Percentiles rank a stretch among this genome's conserved stretches.
These are phyloP conservation scores for Urocitellus parryii DNA, from an alignment of 2,113 vertebrate genomes.

Conservation along the genomic window DNA sequence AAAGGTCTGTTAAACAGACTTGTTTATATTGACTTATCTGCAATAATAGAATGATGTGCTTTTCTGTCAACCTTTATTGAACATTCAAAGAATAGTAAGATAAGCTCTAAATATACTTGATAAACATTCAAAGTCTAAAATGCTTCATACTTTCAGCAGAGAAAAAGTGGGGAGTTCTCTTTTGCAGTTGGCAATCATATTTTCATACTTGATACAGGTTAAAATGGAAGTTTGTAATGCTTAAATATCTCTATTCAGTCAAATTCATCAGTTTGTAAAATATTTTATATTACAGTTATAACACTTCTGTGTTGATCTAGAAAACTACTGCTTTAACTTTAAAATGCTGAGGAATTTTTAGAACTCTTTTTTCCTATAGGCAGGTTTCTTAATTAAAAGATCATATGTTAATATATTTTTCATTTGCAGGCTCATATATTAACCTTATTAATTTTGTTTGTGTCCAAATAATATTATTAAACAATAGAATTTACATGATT, in stretches of 20 bases:
- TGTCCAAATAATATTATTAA: neutral
- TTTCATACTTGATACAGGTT: neutral
- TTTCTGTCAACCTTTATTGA: conserved; percentile 27
- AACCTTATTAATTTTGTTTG: neutral
- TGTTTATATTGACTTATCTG: neutral
- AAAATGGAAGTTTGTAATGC: neutral
- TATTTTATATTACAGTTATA: neutral
- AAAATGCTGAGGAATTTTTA: neutral
- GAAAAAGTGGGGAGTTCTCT: neutral
- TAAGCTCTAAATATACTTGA: neutral
- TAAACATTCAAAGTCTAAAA: neutral
- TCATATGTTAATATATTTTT: neutral
- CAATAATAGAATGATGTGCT: neutral
- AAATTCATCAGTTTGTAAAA: conserved; percentile 22
- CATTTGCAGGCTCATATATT: neutral
- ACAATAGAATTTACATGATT: neutral
- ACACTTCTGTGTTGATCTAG: neutral
- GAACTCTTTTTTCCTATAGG: neutral
- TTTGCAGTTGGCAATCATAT: neutral
- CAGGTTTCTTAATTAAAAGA: neutral
- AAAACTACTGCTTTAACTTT: neutral
- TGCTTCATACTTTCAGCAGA: neutral
- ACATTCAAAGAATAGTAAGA: neutral
- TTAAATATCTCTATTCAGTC: neutral
- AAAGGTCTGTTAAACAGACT: neutral